phyloP scores from a whole-genome alignment of 2,797 vertebrate species.

The Presbytis comata region DNA sequence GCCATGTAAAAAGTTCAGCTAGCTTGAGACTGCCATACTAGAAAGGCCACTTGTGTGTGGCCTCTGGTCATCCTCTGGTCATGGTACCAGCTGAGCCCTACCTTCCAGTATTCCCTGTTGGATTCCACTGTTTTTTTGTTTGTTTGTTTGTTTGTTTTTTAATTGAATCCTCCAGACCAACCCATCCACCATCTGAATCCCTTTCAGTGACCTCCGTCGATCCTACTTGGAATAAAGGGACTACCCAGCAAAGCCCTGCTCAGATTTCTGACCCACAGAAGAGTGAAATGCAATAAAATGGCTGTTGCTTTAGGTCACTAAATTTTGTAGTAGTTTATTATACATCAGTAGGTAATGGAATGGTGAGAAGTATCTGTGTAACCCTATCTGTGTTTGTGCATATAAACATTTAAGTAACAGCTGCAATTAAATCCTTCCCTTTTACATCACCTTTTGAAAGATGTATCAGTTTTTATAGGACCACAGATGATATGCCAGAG shows the following conservation, averaged over 20 bases:
- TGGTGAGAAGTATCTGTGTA: background rate
- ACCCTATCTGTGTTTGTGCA: background rate
- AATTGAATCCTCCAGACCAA: background rate
- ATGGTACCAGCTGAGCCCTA: background rate
- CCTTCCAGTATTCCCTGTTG: background rate
- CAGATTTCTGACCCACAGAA: background rate
- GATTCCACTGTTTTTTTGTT: background rate
- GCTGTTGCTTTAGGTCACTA: background rate
- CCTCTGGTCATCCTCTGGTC: background rate
- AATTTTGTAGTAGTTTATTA: background rate
- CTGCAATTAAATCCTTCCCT: background rate
- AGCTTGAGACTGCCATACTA: background rate
- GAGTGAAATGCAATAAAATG: background rate
- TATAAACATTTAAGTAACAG: background rate
- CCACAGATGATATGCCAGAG: background rate
- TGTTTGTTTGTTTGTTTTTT: background rate
- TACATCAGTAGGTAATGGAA: background rate
- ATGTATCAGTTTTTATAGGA: background rate
- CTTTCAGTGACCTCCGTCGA: background rate
- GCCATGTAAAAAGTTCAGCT: background rate
- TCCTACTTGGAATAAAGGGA: background rate
- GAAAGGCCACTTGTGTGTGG: background rate
- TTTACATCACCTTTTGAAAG: conserved; percentile 1
- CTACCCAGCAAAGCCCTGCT: background rate
- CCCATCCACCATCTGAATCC: background rate